Base-by-base conservation (phyloP, 2,113 vertebrate species). In the Empidonax traillii region DNA sequence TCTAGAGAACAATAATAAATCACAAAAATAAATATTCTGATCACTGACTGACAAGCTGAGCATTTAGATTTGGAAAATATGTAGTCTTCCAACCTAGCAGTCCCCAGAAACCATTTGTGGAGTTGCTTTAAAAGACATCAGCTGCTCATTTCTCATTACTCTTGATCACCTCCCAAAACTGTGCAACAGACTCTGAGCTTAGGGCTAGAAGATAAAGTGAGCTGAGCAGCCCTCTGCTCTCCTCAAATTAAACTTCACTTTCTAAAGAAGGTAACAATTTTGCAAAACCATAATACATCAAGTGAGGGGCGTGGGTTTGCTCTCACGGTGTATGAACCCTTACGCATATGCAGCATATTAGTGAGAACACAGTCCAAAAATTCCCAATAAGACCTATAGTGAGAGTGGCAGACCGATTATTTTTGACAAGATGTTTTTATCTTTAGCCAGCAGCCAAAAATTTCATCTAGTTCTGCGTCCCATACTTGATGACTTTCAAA, bases 371-470 rank as follows among this genome's bases (percentile, higher is more conserved):
- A 43, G 77, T 84, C 71, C 84, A 69, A 56, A 81, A 79, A 61
- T 14, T 59, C 85, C 51, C 2, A 1, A 7, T 23, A 51, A 23
- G 59, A 71, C 72, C 85, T 61, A 0, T 11, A 76, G 51, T 8
- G 24, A 65, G 91, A 55, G 87, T 1, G 49, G 39, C 85, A 68
- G 89, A 4, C 28, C 20, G 85, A 71, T 71, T 66, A 4, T 33
- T 89, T 56, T 89, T 93, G 84, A 93, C 86, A 71, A 66, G 89
- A 37, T 17, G 65, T 59, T 96, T 96, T 94, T 33, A 41, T 95
- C 91, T 80, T n/a, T 5, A 77, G 79, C 78, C 77, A 94, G 89
- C 66, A 89, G 86, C 78, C 83, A 58, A 61, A 87, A 71, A 75
- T 71, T 89, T 39, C 51, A 6, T 30, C 18, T 83, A 52, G 33